Base-by-base conservation (phyloP, 1,140 invertebrate species). In the Pomacea maculata region DNA sequence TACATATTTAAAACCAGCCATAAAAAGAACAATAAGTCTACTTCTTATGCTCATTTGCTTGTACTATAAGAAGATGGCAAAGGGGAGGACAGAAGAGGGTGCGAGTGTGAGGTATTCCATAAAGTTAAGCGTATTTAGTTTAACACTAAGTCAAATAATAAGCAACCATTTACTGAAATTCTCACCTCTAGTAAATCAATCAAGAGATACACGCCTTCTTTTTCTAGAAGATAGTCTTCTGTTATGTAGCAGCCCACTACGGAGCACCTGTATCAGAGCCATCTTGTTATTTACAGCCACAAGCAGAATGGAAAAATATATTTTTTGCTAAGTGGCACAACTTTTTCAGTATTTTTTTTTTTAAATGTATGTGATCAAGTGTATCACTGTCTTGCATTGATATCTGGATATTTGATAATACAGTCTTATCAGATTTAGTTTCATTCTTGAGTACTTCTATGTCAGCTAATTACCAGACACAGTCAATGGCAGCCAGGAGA, bases 161-260 rank as follows among this genome's bases (percentile, higher is more conserved):
- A 45, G 34, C 34, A 45, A 6, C 6, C 34, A 45, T 15, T 10
- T 64, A 80, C 25, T 45, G 29, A 25, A 72, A 72, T 19, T 45
- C 77, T 78, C 77, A 91, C 91, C 89, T 91, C 88, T 25, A 92
- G 78, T 21, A 92, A 85, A 84, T 92, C 90, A 74, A 92, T 85
- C 29, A 92, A 82, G 34, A 90, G 83, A 82, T 90, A 91, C 15
- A 91, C 87, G 14, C 91, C 91, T 79, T 91, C 89, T 79, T 88
- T 90, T 82, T 92, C 90, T 77, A 92, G 79, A 65, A 92, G 91
- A 74, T 88, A 89, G 84, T 92, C 89, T 78, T 92, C 91, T 54
- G 90, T 91, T 1, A 86, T 63, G 76, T 88, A 89, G 82, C 89
- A 91, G 10, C 90, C 90, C 75, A 92, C 88, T 75, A 92, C 84